Conservation (phyloP, 2,113 vertebrate species). For the Macaca fascicularis region T2T-MFA8v1.1 NC_088376.1:81951501-81952000, state of each 20-base stretch:
- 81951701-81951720: background rate
- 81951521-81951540: background rate
- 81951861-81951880: background rate
- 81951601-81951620: slow-evolving; percentile 22
- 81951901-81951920: background rate
- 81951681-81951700: background rate
- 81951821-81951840: background rate
- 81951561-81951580: background rate
- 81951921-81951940: background rate
- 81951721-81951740: background rate
- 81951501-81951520: background rate
- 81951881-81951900: background rate
- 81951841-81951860: background rate
- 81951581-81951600: background rate
- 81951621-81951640: slow-evolving; percentile 11
- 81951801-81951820: background rate
- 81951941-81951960: background rate
- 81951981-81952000: background rate
- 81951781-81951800: background rate
- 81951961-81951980: background rate
- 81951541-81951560: background rate
- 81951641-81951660: background rate
- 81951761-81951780: background rate
- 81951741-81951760: background rate
- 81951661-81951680: background rate